Base-by-base conservation (phyloP, 1,140 invertebrate species). In the Cydia fagiglandana region DNA sequence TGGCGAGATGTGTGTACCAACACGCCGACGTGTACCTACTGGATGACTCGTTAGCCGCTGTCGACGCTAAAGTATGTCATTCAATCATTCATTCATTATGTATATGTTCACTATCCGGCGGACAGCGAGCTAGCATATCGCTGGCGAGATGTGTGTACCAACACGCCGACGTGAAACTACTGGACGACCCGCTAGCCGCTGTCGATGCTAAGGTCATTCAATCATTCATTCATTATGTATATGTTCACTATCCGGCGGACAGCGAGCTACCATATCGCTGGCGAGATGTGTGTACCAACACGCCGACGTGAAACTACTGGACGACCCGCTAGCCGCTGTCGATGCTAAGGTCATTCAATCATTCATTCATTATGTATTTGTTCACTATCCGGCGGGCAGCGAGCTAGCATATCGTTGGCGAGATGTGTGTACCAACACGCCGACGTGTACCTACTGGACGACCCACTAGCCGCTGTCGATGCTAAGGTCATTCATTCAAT, bases 91-190 rank as follows among this genome's bases (percentile, higher is more conserved):
- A 50, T 15, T 50, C 13, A 10, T 41, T 50, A n/a, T n/a, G 1
- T 15, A 13, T 13, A 1, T 24, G 0, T 1, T n/a, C n/a, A n/a
- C n/a, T n/a, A n/a, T n/a, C n/a, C n/a, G n/a, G n/a, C n/a, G n/a
- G n/a, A n/a, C n/a, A 96, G 24, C 24, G 24, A 24, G 83, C 95
- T 2, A 87, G 96, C 4, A 88, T 94, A 50, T 91, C 91, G 81
- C 86, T 97, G 2, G 96, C 96, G 0, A 94, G 96, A 64, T 96
- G 95, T 50, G 93, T n/a, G n/a, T n/a, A n/a, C n/a, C n/a, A n/a
- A n/a, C n/a, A n/a, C n/a, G n/a, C n/a, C n/a, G n/a, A n/a, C n/a
- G n/a, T n/a, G n/a, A n/a, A n/a, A n/a, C n/a, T n/a, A n/a, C n/a
- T n/a, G n/a, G n/a, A n/a, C n/a, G n/a, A n/a, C n/a, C n/a, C n/a